Base-by-base conservation (phyloP, 2,797 vertebrate species). In the Notolabrus celidotus region DNA sequence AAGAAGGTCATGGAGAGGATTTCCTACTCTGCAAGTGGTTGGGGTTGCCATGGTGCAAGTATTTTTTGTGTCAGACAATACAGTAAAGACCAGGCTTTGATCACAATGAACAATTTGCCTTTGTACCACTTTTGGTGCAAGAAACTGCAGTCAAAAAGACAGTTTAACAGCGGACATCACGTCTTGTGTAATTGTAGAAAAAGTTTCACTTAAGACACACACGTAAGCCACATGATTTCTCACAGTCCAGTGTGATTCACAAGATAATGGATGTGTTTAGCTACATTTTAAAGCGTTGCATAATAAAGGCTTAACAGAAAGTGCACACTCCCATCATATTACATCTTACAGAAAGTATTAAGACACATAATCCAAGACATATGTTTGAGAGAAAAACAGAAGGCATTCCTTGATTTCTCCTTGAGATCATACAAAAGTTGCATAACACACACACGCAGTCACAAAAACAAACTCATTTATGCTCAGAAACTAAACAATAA, bases 1-100 rank as follows among this genome's bases (percentile, higher is more conserved):
- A 85, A 74, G 81, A n/a, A 87, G 81, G 86, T 88, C 83, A 88
- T 57, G 66, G 70, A 77, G 73, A 86, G 87, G 87, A 79, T 78
- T 86, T 91, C 73, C 85, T 86, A 36, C 52, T 69, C 74, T 74
- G 61, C 17, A 47, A 81, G 79, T 80, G 83, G 82, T 84, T 66
- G 54, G 56, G 42, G 81, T 89, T 90, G 60, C 85, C 62, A 82
- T 88, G 82, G 76, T 0, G 19, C 42, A 46, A 4, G 39, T 41
- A 57, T 65, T 67, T 49, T 76, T 60, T 52, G 27, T 46, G 59
- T 49, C 68, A 82, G 67, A 71, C 74, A 77, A 52, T 77, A 53
- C 53, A 68, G 76, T 65, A 79, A 82, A 84, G 73, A 78, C 50
- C n/a, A 19, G 64, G 33, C 79, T 84, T 82, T 86, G 62, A 80